These are phyloP conservation scores for Symphodus melops DNA, from an alignment of 2,113 vertebrate genomes.

Conservation along the genomic window DNA sequence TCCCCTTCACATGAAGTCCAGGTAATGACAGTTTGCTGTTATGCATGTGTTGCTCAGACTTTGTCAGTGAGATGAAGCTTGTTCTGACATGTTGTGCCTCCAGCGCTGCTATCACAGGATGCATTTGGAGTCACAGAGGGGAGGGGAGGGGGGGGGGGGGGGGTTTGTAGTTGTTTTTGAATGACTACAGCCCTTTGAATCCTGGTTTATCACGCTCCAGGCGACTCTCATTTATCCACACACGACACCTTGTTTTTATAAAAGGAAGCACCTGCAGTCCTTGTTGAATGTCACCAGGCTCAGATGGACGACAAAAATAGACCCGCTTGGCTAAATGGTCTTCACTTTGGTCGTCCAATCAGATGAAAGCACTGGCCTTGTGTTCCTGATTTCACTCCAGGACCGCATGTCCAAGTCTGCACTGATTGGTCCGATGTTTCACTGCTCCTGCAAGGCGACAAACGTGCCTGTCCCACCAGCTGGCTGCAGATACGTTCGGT, in stretches of 20 bases:
- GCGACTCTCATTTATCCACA: conserved; percentile 55
- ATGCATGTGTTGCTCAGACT: conserved; percentile 14
- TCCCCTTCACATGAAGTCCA: no score
- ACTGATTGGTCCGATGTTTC: no score
- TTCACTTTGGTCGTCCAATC: not conserved
- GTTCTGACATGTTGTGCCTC: conserved; percentile 46
- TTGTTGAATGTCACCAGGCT: conserved; percentile 19
- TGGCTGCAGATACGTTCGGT: no score
- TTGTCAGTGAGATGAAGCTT: conserved; percentile 29
- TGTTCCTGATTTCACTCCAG: no score
- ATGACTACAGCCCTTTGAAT: conserved; percentile 44
- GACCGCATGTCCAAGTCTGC: no score
- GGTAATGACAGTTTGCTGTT: not conserved
- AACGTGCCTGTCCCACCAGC: no score
- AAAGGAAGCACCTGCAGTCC: conserved; percentile 42
- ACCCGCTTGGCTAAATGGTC: conserved; percentile 3
- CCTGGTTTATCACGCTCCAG: conserved; percentile 27
- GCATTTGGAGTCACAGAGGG: conserved; percentile 36
- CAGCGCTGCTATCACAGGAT: conserved; percentile 47
- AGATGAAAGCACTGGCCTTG: not conserved
- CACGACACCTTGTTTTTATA: conserved; percentile 21
- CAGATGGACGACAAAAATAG: conserved; percentile 10
- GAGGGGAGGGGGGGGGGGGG: conserved; percentile 1
- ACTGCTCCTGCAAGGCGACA: no score
- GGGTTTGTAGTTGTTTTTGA: conserved; percentile 46